Base-by-base conservation (phyloP, 2,888 invertebrate species). In the Branchipolynoe longqiensis region DNA sequence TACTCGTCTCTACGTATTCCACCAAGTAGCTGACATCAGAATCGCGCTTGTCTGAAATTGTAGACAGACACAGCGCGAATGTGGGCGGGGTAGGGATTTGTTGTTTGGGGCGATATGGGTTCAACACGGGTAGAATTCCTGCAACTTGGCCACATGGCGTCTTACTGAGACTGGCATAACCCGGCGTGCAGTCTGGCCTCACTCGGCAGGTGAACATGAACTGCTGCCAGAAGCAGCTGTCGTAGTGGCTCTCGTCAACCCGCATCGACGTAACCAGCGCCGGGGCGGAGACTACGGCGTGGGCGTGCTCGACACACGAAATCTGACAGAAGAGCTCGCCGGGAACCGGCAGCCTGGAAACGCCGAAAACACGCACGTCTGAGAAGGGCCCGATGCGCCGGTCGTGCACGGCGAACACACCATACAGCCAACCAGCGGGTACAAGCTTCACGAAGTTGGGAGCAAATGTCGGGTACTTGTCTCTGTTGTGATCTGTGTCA, bases 241-340 rank as follows among this genome's bases (percentile, higher is more conserved):
- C 69, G 38, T 38, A 33, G 14, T 18, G 36, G 1, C 12, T 18
- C 1, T 69, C 69, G 18, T 69, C 69, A 12, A 69, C 18, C 69
- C 36, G 33, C 69, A 69, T 14, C n/a, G 69, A 22, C 0, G 38
- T 69, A 22, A 25, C 33, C 36, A 6, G 18, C 14, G 69, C 69
- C 12, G 69, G 69, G 0, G 69, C 18, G 12, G 69, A 69, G 36
- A 36, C 38, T 0, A 69, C 69, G 3, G 69, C 69, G 1, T 69
- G 69, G 36, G 69, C 69, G 18, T 69, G 69, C 38, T 69, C 69
- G 22, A 36, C 18, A 22, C 69, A 69, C 0, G 69, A 69, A n/a
- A 69, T n/a, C 69, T 69, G 69, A 18, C 69, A 69, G 69, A n/a
- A 69, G 69, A 69, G 33, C 18, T 69, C 69, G 4, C 69, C 69